These are phyloP conservation scores for Cyprinodon diabolis DNA, from an alignment of 2,797 vertebrate species.

Conservation along the genomic window DNA sequence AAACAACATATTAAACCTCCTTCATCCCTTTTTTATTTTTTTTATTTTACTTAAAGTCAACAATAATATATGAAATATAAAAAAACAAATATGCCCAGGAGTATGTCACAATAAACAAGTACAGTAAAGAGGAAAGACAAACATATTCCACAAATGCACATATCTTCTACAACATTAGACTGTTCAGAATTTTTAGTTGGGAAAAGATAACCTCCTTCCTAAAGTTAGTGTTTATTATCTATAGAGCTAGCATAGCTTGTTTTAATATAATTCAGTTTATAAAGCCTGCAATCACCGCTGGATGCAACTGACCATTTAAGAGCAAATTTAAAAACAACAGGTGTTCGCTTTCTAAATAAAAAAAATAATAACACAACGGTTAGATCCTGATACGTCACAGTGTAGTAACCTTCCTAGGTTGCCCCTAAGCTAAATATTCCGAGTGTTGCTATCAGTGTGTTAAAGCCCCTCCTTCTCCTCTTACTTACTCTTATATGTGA, in stretches of 20 bases:
- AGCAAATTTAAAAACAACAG: background rate
- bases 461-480: background rate
- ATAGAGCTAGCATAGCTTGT: background rate
- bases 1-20: background rate
- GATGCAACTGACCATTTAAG: background rate
- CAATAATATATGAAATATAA: no score
- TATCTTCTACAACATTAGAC: no score
- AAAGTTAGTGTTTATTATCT: background rate
- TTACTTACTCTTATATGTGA: constrained; percentile 73
- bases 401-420: constrained; percentile 25
- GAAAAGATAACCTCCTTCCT: background rate
- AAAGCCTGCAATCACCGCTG: background rate
- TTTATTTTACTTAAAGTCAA: no score
- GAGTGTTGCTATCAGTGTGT: background rate
- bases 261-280: background rate
- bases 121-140: no score
- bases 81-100: no score
- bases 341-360: background rate
- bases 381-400: background rate
- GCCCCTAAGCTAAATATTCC: constrained; percentile 18
- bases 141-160: no score
- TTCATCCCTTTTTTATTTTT: no score
- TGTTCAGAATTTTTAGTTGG: no score
- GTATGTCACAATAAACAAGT: no score
- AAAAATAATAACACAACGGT: background rate